These are phyloP conservation scores for Coecobrya sp. DNA, from an alignment of 2,888 invertebrate species.

Conservation along the genomic window DNA sequence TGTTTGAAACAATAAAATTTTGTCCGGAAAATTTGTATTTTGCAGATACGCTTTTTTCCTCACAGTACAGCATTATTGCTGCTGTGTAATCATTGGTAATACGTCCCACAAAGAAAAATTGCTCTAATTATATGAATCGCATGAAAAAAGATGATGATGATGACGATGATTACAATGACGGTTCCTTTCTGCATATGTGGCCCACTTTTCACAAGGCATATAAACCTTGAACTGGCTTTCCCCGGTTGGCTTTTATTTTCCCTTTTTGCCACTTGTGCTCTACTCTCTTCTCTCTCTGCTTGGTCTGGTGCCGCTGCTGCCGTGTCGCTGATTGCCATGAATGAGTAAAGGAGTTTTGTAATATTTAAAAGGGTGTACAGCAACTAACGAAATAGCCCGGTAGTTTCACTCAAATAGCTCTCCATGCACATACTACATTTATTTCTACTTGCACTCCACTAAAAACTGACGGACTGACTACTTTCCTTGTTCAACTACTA, in stretches of 20 bases:
- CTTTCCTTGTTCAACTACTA: too few relatives aligned
- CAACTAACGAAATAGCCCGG: not conserved
- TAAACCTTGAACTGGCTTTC: conserved; percentile 49
- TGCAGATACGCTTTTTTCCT: too few relatives aligned
- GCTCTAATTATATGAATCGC: conserved; percentile 2
- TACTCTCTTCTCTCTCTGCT: not conserved
- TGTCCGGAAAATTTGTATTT: not conserved
- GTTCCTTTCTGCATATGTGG: not conserved
- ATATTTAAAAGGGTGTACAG: not conserved
- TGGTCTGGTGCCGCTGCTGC: not conserved
- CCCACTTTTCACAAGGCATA: conserved; percentile 11
- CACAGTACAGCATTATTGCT: not conserved
- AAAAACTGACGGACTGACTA: not conserved
- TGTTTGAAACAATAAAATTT: not conserved
- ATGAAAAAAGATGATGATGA: not conserved
- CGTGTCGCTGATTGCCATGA: conserved; percentile 26
- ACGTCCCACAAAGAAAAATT: not conserved
- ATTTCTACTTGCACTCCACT: not conserved
- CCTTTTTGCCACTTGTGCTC: not conserved
- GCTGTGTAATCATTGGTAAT: not conserved
- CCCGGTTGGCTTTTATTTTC: not conserved
- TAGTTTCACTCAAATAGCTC: not conserved
- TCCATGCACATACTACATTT: not conserved
- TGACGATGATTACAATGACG: not conserved
- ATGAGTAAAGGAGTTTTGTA: conserved; percentile 3